Percentiles rank a stretch among this genome's conserved stretches.
phyloP scores from a whole-genome alignment of 2,797 vertebrate species.

The Pygocentrus nattereri region DNA sequence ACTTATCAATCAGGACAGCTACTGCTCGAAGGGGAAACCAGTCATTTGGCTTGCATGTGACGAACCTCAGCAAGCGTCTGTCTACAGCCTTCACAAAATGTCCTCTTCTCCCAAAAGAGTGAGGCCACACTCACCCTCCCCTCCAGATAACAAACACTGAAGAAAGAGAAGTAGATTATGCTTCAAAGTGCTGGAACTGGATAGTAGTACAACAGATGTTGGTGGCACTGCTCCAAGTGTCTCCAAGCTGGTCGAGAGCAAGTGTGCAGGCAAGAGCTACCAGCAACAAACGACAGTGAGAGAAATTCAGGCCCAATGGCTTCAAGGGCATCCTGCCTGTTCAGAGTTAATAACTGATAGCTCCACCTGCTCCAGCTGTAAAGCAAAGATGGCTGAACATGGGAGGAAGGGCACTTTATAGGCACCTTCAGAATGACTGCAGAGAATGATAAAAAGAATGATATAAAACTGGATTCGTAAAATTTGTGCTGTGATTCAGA shows the following conservation, averaged over 20 bases:
- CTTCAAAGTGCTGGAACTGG: constrained; percentile 18
- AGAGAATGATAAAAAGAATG: constrained; percentile 24
- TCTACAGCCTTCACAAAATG: neutral
- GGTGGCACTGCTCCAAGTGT: neutral
- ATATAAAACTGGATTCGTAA: constrained; percentile 14
- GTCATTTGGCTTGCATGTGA: constrained; percentile 5
- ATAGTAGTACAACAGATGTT: constrained; percentile 10
- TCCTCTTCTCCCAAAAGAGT: neutral
- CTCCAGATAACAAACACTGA: neutral
- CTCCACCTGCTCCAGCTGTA: constrained; percentile 8
- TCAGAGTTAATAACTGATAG: constrained; percentile 3
- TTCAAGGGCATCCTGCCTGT: constrained; percentile 5
- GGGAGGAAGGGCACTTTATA: constrained; percentile 16
- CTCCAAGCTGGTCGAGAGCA: neutral
- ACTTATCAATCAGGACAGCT: constrained; percentile 22
- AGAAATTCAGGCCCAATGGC: neutral
- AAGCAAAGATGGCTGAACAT: constrained; percentile 1
- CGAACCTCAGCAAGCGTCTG: neutral
- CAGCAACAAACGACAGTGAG: neutral
- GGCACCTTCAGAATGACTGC: neutral
- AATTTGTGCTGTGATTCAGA: neutral
- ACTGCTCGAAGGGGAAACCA: constrained; percentile 6
- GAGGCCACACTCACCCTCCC: neutral
- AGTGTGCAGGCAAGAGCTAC: neutral
- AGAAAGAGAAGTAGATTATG: constrained; percentile 1